phyloP scores from a whole-genome alignment of 2,888 invertebrate species.

The Netelia melanura region DNA sequence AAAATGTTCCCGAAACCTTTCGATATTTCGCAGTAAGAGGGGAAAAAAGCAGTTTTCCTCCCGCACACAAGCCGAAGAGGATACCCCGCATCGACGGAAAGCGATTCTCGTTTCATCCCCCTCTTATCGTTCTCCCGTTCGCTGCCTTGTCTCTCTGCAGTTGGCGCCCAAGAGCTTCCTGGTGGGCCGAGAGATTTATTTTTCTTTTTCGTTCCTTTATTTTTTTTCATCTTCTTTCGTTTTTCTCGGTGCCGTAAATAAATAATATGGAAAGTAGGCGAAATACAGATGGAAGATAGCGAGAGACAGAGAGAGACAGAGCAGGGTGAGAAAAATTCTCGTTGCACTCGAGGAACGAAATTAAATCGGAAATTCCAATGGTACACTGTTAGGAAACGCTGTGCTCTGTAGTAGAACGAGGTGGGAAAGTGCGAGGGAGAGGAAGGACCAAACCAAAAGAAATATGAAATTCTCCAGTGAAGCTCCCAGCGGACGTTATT shows the following conservation, averaged over 20 bases:
- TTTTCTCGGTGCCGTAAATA: conserved; percentile 39
- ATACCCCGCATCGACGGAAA: neutral
- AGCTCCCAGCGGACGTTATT: conserved; percentile 61
- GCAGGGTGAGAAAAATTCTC: conserved; percentile 34
- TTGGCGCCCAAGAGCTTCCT: conserved; percentile 19
- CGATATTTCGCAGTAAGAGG: conserved; percentile 9
- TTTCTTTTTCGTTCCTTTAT: neutral
- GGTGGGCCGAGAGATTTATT: conserved; percentile 20
- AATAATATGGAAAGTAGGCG: conserved; percentile 53
- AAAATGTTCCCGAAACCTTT: conserved; percentile 36
- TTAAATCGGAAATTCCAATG: conserved; percentile 60
- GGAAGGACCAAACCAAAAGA: conserved; percentile 23
- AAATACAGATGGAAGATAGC: neutral
- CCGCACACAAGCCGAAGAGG: conserved; percentile 11
- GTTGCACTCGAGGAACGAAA: conserved; percentile 48
- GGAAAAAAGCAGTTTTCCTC: conserved; percentile 22
- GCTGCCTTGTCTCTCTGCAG: conserved; percentile 10
- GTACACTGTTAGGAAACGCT: neutral
- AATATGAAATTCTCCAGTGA: conserved; percentile 44
- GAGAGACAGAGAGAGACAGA: neutral
- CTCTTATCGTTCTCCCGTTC: neutral
- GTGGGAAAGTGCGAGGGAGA: neutral
- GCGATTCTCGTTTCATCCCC: conserved; percentile 11
- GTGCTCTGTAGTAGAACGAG: neutral
- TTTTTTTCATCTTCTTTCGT: neutral